Evolutionary conservation across 2,888 invertebrate genomes (phyloP).

Genomic region (Dryobota labecula): DNA sequence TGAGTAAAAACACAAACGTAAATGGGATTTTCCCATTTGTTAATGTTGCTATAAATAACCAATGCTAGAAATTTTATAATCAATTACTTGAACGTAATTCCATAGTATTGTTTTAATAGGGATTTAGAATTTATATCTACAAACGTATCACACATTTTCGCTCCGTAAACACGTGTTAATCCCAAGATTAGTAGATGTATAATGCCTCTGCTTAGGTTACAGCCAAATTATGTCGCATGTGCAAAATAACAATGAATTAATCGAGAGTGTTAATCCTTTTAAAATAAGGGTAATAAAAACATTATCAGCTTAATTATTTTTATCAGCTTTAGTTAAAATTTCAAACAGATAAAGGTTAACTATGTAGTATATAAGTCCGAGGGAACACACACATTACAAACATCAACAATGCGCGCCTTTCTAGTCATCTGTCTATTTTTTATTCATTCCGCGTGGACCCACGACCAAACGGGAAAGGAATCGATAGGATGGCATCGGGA

Average conservation of each 20-base stretch:
- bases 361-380: constrained; percentile 46
- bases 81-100: not conserved
- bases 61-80: not conserved
- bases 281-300: constrained; percentile 69
- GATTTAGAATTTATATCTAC: not conserved
- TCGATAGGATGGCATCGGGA: constrained; percentile 76
- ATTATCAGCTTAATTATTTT: constrained; percentile 63
- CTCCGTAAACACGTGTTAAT: constrained; percentile 38
- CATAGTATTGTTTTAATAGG: constrained; percentile 10
- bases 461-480: constrained; percentile 53
- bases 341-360: constrained; percentile 46
- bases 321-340: constrained; percentile 48
- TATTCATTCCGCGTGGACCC: constrained; percentile 54
- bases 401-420: constrained; percentile 69
- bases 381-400: constrained; percentile 12
- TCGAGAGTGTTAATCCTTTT: constrained; percentile 65
- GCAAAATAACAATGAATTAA: constrained; percentile 58
- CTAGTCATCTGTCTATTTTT: constrained; percentile 67
- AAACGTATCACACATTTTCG: constrained; percentile 27
- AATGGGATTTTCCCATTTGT: constrained; percentile 2
- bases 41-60: not conserved
- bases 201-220: constrained; percentile 41
- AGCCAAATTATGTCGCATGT: constrained; percentile 32
- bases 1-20: not conserved
- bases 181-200: constrained; percentile 42